Evolutionary conservation across 1,140 invertebrate species (phyloP).

Genomic region (Rhagoletis zephyria): DNA sequence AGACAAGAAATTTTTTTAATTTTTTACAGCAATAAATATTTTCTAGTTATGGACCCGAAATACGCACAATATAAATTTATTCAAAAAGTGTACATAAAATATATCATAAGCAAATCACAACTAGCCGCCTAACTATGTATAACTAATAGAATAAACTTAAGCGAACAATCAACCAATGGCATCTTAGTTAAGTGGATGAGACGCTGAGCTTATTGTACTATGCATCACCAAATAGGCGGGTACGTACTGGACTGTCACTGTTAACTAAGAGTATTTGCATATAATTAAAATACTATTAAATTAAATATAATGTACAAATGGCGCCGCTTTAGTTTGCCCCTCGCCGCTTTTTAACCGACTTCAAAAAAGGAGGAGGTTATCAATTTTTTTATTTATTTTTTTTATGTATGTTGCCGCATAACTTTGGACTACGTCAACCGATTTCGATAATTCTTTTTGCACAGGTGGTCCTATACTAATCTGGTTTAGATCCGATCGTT

Average conservation of each 20-base stretch:
- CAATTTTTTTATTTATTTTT: no score
- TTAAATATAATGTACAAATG: neutral
- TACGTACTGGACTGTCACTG: neutral
- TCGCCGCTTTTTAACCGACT: no score
- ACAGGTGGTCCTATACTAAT: no score
- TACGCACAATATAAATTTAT: neutral
- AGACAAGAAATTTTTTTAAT: no score
- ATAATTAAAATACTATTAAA: constrained; percentile 24
- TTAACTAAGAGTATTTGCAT: constrained; percentile 24
- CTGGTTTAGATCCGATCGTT: no score
- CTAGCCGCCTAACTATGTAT: neutral
- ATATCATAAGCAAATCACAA: neutral
- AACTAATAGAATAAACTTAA: neutral
- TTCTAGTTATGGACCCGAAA: no score
- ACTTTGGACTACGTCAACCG: no score
- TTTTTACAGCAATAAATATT: no score
- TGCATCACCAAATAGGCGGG: neutral
- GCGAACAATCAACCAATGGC: neutral
- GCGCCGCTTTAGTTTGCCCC: neutral
- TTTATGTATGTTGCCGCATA: no score
- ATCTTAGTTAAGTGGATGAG: neutral
- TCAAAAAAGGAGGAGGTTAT: no score
- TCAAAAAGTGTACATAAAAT: neutral
- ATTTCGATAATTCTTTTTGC: no score
- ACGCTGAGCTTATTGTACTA: neutral